Percentiles rank a stretch among this genome's conserved stretches.
phyloP scores from a whole-genome alignment of 2,888 invertebrate genomes.

The Drosophila paramelanica region DNA sequence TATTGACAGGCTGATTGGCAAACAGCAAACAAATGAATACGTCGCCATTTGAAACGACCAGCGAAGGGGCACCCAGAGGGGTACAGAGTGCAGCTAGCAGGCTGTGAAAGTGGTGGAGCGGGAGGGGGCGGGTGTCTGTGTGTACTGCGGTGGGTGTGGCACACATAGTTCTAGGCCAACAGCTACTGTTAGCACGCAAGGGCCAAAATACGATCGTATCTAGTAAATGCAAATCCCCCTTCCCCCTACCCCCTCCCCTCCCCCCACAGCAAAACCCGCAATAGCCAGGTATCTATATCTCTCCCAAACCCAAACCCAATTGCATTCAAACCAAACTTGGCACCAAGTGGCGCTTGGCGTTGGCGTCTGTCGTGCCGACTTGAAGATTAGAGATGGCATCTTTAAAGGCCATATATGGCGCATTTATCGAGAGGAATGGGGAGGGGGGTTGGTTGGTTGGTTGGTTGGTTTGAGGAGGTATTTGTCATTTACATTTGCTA shows the following conservation, averaged over 20 bases:
- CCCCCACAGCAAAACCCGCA: not conserved
- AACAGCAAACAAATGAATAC: conserved; percentile 79
- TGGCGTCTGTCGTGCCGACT: conserved; percentile 60
- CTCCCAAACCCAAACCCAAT: conserved; percentile 19
- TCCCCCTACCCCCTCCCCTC: not conserved
- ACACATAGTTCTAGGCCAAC: conserved; percentile 49
- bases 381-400: conserved; percentile 57
- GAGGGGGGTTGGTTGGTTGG: not conserved
- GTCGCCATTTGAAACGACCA: conserved; percentile 58
- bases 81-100: not conserved
- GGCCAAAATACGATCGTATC: conserved; percentile 45
- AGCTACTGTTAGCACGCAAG: conserved; percentile 55
- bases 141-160: conserved; percentile 47
- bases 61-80: not conserved
- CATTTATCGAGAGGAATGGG: conserved; percentile 12
- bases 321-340: conserved; percentile 51
- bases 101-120: no score
- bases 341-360: conserved; percentile 59
- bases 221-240: conserved; percentile 7
- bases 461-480: conserved; percentile 1
- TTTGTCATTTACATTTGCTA: conserved; percentile 55
- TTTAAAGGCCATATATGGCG: conserved; percentile 46
- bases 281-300: no score
- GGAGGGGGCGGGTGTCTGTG: not conserved
- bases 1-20: conserved; percentile 80